These are phyloP conservation scores for Nasonia vitripennis DNA, from an alignment of 1,140 invertebrate species.

Conservation along the genomic window DNA sequence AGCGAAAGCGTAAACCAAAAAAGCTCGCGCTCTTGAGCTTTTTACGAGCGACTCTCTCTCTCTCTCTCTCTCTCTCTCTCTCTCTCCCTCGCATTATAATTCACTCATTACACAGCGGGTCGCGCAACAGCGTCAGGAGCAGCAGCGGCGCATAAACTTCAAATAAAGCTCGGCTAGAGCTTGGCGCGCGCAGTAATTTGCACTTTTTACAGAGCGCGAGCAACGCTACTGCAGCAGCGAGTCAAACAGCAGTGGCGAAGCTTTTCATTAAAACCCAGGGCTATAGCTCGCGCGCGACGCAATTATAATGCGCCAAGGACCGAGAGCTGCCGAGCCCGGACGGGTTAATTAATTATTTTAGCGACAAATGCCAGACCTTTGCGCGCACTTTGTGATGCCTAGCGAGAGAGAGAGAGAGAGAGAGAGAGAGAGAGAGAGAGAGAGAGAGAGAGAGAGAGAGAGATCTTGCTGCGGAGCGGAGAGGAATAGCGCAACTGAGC, in stretches of 20 bases:
- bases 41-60: not conserved
- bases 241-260: not conserved
- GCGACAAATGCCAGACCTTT: slow-evolving; percentile 29
- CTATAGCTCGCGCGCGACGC: not conserved
- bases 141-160: slow-evolving; percentile 16
- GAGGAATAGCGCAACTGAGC: not conserved
- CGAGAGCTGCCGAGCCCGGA: not conserved
- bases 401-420: not conserved
- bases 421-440: not conserved
- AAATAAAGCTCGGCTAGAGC: slow-evolving; percentile 11
- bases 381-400: not conserved
- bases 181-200: slow-evolving; percentile 17
- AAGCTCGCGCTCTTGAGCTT: not conserved
- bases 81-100: slow-evolving; percentile 8
- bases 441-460: no score
- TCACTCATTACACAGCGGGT: slow-evolving; percentile 12
- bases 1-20: slow-evolving; percentile 10
- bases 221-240: not conserved
- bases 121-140: not conserved
- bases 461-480: not conserved
- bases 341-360: slow-evolving; percentile 50
- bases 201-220: slow-evolving; percentile 25
- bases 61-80: not conserved
- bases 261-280: slow-evolving; percentile 38
- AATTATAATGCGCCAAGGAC: slow-evolving; percentile 43